Evolutionary conservation across 2,797 vertebrate genomes (phyloP).

Genomic region (Halcyon chelicuti): DNA sequence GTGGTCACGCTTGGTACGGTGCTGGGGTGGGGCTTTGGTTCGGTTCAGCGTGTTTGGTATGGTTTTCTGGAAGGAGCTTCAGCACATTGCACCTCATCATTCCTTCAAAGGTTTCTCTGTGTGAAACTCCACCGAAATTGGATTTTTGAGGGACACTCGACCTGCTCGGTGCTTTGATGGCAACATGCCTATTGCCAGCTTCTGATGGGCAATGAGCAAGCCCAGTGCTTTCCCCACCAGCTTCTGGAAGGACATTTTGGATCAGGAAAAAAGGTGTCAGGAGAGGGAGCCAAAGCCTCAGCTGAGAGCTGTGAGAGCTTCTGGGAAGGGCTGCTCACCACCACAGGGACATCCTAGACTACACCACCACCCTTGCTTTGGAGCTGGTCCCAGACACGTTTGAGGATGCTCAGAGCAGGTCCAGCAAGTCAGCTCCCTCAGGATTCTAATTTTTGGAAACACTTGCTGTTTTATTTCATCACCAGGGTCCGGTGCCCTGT

Average conservation of each 20-base stretch:
- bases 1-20: fast-evolving
- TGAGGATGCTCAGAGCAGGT: not conserved
- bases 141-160: fast-evolving
- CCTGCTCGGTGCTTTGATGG: fast-evolving
- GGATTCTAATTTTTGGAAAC: not conserved
- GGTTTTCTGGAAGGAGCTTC: not conserved
- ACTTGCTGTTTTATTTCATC: not conserved
- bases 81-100: fast-evolving
- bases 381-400: not conserved
- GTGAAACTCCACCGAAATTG: fast-evolving
- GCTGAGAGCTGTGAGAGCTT: not conserved
- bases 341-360: not conserved
- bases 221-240: not conserved
- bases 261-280: not conserved
- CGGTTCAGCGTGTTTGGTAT: fast-evolving
- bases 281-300: constrained; percentile 64
- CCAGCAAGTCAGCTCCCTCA: not conserved
- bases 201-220: fast-evolving
- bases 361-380: not conserved
- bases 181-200: too few species aligned
- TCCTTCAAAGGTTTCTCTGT: not conserved
- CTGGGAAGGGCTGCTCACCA: fast-evolving
- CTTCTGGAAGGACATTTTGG: not conserved
- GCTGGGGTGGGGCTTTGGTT: not conserved
- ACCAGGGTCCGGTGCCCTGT: not conserved